These are phyloP conservation scores for Calameuta pallipes DNA, from an alignment of 2,888 invertebrate genomes.

Conservation along the genomic window DNA sequence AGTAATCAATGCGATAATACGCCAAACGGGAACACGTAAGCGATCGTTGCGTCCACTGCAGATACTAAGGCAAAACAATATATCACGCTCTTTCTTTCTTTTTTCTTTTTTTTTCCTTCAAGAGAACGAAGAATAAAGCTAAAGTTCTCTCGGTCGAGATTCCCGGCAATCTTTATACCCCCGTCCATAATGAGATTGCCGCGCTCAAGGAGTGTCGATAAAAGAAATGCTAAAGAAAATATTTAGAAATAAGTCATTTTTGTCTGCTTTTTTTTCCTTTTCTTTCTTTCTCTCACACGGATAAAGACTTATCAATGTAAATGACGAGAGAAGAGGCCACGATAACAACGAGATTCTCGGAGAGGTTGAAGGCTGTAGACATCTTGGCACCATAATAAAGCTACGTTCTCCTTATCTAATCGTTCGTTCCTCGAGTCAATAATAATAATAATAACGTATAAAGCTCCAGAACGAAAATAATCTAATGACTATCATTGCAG, in stretches of 20 bases:
- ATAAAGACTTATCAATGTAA: background rate
- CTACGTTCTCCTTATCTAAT: constrained; percentile 6
- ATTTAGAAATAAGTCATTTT: background rate
- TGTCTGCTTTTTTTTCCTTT: background rate
- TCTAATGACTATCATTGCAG: background rate
- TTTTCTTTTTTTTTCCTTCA: background rate
- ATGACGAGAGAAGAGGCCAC: background rate
- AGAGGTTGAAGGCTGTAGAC: constrained; percentile 11
- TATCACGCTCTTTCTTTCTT: background rate
- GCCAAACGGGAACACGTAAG: background rate
- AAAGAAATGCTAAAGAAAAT: background rate
- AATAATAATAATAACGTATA: background rate
- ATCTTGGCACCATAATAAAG: constrained; percentile 13
- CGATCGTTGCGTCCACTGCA: background rate
- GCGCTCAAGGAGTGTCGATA: background rate
- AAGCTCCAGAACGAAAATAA: background rate
- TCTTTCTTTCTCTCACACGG: background rate
- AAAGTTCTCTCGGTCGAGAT: background rate
- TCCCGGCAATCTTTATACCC: background rate
- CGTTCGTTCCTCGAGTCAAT: background rate
- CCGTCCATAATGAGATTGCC: background rate
- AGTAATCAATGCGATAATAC: background rate
- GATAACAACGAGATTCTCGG: background rate
- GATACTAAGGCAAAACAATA: background rate
- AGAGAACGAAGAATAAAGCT: background rate